phyloP scores from a whole-genome alignment of 2,113 vertebrate species.

The Ochotona curzoniae region DNA sequence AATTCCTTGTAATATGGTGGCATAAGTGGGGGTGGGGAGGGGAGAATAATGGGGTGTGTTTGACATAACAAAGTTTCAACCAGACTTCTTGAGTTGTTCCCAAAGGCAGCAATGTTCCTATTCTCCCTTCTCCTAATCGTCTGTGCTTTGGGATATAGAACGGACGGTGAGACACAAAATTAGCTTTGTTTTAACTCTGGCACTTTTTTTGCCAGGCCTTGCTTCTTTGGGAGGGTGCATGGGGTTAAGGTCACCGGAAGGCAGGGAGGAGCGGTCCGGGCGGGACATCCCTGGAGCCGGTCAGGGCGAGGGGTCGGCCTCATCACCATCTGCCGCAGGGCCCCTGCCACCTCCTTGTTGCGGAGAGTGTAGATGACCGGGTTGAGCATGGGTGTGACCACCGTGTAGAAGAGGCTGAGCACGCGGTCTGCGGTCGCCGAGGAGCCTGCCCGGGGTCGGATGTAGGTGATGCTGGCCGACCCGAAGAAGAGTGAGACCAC shows the following conservation, averaged over 20 bases:
- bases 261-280: not conserved
- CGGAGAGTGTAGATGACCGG: constrained; percentile 81
- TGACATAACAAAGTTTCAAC: not conserved
- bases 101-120: not conserved
- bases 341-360: constrained; percentile 79
- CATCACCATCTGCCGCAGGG: constrained; percentile 51
- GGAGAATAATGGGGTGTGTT: not conserved
- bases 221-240: not conserved
- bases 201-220: not conserved
- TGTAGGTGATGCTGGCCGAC: constrained; percentile 68
- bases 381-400: constrained; percentile 79
- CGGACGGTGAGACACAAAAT: not conserved
- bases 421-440: constrained; percentile 59
- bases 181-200: not conserved
- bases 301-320: not conserved
- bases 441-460: not conserved
- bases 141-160: not conserved
- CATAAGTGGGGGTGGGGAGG: not conserved
- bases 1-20: not conserved
- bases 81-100: not conserved
- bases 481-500: constrained; percentile 76
- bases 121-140: not conserved
- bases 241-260: not conserved
- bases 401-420: constrained; percentile 79
- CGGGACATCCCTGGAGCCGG: not conserved